These are phyloP conservation scores for Hypsibius dujardini DNA, from an alignment of 1,140 invertebrate genomes.

Conservation along the genomic window DNA sequence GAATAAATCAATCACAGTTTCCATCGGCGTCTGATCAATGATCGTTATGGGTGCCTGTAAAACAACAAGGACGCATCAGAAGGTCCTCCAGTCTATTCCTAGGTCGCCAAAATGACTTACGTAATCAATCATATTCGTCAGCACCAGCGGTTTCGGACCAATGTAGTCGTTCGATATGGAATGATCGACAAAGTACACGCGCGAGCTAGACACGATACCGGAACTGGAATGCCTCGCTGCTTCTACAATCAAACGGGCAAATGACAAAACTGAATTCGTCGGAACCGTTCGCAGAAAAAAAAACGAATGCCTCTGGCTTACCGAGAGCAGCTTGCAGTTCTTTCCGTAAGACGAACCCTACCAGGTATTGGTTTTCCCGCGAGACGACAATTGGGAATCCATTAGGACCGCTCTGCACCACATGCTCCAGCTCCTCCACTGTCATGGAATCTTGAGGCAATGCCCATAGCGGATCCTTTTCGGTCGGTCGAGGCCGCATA, in stretches of 20 bases:
- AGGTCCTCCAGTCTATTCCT: not conserved
- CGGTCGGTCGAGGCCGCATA: slow-evolving; percentile 60
- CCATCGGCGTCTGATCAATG: slow-evolving; percentile 98
- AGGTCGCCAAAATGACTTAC: slow-evolving; percentile 17
- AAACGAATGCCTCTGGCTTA: too few relatives aligned
- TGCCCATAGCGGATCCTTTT: slow-evolving; percentile 65
- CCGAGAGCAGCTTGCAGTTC: slow-evolving; percentile 83
- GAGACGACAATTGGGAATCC: slow-evolving; percentile 96
- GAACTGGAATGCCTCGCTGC: not conserved
- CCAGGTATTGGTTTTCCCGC: slow-evolving; percentile 82
- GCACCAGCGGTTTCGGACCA: slow-evolving; percentile 17
- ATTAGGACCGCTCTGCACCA: slow-evolving; percentile 68
- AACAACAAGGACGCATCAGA: slow-evolving; percentile 15
- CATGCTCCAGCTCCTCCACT: slow-evolving; percentile 69
- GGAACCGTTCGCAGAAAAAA: too few relatives aligned
- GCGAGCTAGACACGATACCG: slow-evolving; percentile 10
- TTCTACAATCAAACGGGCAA: too few relatives aligned
- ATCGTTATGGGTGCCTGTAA: slow-evolving; percentile 79
- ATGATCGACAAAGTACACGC: slow-evolving; percentile 19
- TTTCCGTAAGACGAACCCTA: slow-evolving; percentile 81
- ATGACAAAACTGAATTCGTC: too few relatives aligned
- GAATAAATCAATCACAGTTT: slow-evolving; percentile 99
- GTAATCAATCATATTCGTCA: slow-evolving; percentile 19
- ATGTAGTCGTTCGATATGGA: not conserved
- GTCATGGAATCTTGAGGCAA: slow-evolving; percentile 94